Conservation (phyloP, 2,888 invertebrate species). For the Patella caerulea region DNA sequence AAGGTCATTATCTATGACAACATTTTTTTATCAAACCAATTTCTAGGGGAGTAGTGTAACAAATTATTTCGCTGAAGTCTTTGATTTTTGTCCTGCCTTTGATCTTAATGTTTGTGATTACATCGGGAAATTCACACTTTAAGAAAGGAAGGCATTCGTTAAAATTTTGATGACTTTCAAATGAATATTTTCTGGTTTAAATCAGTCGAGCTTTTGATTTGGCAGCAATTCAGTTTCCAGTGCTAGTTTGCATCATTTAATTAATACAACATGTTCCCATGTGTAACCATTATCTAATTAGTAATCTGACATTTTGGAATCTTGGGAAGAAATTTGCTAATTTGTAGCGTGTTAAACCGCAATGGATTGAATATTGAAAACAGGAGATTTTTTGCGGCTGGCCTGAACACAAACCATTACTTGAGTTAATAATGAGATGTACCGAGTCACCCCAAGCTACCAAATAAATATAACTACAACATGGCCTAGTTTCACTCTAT, state of each 20-base stretch:
- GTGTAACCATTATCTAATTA: neutral
- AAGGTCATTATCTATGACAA: too few species aligned
- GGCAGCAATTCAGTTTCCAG: neutral
- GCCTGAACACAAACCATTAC: slow-evolving; percentile 10
- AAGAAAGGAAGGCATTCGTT: neutral
- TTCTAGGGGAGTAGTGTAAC: too few species aligned
- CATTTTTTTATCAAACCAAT: too few species aligned
- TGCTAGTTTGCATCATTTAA: neutral
- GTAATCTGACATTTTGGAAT: neutral
- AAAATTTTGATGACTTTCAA: neutral
- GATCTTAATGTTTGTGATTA: too few species aligned
- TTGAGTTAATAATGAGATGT: slow-evolving; percentile 8
- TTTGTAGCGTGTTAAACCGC: neutral
- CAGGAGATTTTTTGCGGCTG: neutral
- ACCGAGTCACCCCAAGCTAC: neutral
- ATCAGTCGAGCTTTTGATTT: neutral
- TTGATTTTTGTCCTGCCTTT: too few species aligned
- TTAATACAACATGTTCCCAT: neutral
- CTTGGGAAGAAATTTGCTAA: neutral
- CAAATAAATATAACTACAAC: slow-evolving; percentile 5
- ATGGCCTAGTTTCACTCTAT: neutral
- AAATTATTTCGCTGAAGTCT: too few species aligned
- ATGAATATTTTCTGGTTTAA: neutral
- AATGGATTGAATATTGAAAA: neutral
- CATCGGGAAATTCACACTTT: too few species aligned